Evolutionary conservation across 2,113 vertebrate species (phyloP).

Genomic region (Semicossyphus pulcher): DNA sequence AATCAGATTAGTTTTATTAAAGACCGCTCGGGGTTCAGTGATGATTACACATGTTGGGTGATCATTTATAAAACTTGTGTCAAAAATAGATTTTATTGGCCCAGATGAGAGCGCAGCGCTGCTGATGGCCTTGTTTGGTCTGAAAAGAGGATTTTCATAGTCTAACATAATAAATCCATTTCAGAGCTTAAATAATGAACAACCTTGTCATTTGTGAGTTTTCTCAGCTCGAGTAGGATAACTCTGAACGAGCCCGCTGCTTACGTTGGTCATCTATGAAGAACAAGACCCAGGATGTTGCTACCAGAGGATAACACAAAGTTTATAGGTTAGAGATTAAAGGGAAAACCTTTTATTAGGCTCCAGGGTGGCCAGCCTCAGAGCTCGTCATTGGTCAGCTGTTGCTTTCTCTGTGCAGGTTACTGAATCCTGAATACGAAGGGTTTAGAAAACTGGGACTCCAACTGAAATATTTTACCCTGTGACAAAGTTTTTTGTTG

Average conservation of each 20-base stretch:
- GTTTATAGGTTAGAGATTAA: constrained; percentile 25
- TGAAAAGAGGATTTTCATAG: constrained; percentile 25
- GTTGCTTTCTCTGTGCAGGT: neutral
- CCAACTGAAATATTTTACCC: no score
- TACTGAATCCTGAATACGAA: no score
- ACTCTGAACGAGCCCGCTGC: neutral
- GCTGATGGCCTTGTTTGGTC: constrained; percentile 51
- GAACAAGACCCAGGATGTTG: neutral
- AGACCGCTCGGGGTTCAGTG: neutral
- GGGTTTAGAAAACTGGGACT: no score
- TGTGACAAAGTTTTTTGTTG: no score
- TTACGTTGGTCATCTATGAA: constrained; percentile 22
- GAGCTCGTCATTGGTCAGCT: neutral
- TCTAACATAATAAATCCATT: constrained; percentile 55
- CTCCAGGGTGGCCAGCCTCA: neutral
- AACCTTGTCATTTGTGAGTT: constrained; percentile 20
- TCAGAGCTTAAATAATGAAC: constrained; percentile 68
- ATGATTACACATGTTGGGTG: constrained; percentile 7
- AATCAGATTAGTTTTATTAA: neutral
- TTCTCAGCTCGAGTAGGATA: constrained; percentile 19
- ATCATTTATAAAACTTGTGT: constrained; percentile 21
- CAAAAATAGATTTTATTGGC: constrained; percentile 41
- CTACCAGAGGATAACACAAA: neutral
- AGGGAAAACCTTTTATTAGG: neutral
- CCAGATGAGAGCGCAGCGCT: neutral